Conservation (phyloP, 2,888 invertebrate genomes). For the Electrophaes corylata region DNA sequence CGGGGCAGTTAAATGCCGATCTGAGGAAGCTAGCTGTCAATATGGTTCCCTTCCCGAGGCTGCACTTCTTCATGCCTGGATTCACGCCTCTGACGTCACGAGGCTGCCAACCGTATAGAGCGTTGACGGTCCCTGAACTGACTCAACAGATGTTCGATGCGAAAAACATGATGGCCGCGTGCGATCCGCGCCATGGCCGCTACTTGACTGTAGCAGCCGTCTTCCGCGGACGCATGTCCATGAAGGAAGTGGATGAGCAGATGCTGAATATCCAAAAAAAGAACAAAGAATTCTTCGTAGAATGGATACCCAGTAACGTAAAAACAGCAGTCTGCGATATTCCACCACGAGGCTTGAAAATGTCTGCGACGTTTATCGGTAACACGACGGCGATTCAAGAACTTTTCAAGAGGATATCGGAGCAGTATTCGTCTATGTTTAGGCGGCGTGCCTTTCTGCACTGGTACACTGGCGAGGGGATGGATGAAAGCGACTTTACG, state of each 20-base stretch:
- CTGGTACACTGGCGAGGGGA: conserved; percentile 98
- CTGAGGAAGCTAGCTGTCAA: conserved; percentile 80
- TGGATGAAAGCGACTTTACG: conserved; percentile 97
- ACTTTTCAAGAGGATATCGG: conserved; percentile 92
- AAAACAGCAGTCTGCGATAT: conserved; percentile 93
- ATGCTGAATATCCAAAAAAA: conserved; percentile 91
- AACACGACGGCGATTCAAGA: conserved; percentile 94
- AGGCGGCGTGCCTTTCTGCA: conserved; percentile 97
- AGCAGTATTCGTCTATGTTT: conserved; percentile 96
- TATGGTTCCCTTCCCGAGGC: conserved; percentile 89
- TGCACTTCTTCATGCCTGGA: conserved; percentile 84
- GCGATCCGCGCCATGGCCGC: conserved; percentile 94
- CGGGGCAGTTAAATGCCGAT: conserved; percentile 88
- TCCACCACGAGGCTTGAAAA: conserved; percentile 89
- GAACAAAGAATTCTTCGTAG: conserved; percentile 90
- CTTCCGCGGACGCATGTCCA: conserved; percentile 95
- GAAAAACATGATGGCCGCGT: conserved; percentile 98
- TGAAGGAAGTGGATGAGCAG: conserved; percentile 95
- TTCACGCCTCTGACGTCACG: conserved; percentile 89
- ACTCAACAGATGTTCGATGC: conserved; percentile 96
- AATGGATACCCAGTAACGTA: conserved; percentile 92
- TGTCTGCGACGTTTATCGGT: conserved; percentile 94
- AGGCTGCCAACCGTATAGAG: conserved; percentile 92
- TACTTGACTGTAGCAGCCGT: conserved; percentile 95
- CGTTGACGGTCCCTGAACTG: conserved; percentile 94